These are phyloP conservation scores for Eublepharis macularius DNA, from an alignment of 2,113 vertebrate species.

Conservation along the genomic window DNA sequence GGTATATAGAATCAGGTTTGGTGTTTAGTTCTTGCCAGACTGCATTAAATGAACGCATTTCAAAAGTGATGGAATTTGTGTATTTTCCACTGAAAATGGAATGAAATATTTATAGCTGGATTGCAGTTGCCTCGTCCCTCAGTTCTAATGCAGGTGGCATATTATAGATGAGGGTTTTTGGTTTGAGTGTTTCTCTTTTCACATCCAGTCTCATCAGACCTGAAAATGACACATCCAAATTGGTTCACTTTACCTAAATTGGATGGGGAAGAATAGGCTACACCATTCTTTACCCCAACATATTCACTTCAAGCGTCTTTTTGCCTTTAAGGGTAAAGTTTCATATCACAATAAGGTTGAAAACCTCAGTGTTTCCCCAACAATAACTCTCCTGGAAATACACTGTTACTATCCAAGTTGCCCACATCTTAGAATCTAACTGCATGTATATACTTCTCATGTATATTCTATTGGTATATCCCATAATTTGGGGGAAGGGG, in stretches of 20 bases:
- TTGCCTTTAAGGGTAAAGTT: neutral
- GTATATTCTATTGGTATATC: too few relatives aligned
- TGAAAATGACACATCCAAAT: neutral
- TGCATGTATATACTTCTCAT: too few relatives aligned
- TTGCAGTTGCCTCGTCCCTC: neutral
- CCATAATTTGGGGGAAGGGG: too few relatives aligned
- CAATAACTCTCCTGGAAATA: too few relatives aligned
- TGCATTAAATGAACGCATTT: constrained; percentile 28
- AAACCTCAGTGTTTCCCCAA: too few relatives aligned
- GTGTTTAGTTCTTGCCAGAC: constrained; percentile 19
- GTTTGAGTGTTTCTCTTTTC: too few relatives aligned
- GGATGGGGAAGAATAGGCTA: neutral
- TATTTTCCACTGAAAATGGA: constrained; percentile 14
- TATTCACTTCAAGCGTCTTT: neutral
- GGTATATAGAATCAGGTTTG: constrained; percentile 14
- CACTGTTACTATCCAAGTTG: too few relatives aligned
- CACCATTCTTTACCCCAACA: neutral
- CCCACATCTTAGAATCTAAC: too few relatives aligned
- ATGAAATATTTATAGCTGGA: constrained; percentile 22
- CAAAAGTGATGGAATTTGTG: constrained; percentile 25
- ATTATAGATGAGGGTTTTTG: neutral
- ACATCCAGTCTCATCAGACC: neutral
- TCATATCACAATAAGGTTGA: too few relatives aligned
- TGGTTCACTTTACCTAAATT: neutral
- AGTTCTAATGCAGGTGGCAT: neutral